Base-by-base conservation (phyloP, 1,140 invertebrate genomes). In the Drosophila ananassae region DNA sequence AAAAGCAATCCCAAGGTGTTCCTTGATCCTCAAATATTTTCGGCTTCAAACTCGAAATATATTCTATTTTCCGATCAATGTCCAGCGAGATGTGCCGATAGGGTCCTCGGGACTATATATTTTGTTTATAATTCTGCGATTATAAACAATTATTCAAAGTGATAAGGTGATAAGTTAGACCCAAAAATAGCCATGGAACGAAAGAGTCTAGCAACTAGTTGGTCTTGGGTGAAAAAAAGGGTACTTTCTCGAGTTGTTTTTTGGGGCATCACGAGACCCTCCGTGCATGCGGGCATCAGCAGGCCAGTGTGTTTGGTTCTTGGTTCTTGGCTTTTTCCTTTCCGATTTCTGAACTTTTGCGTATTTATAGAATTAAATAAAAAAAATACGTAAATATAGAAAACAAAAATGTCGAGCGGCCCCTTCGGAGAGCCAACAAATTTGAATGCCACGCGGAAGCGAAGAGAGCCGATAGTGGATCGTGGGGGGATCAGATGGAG, bases 381-480 rank as follows among this genome's bases (percentile, higher is more conserved):
- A 60, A 68, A 89, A 60, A 68, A 89, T 83, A 79, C 76, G 66
- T 89, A 82, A 82, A 79, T 79, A 83, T 79, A 85, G 83, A 87
- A 72, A 75, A 89, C 80, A 64, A 51, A 67, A 52, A 77, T 75
- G 77, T 62, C 24, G 80, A 75, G 67, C 44, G 22, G 39, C 24
- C 9, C 21, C 32, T 9, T 13, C 13, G 41, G 24, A 54, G 47
- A 68, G 34, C 22, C 54, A 64, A 53, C 41, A 84, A 63, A 64
- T 64, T 67, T 68, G 79, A 87, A 87, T 87, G 82, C 82, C 82
- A 87, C 82, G 82, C 82, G 83, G 82, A 89, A 87, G 83, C 68
- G 22, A 44, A 63, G 46, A 63, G 63, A 41, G 47, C 10, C 47
- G 52, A 50, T 24, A 46, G 32, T 47, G 10, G n/a, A 46, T 25